Base-by-base conservation (phyloP, 2,888 invertebrate genomes). In the Acanthoscelides obtectus region DNA sequence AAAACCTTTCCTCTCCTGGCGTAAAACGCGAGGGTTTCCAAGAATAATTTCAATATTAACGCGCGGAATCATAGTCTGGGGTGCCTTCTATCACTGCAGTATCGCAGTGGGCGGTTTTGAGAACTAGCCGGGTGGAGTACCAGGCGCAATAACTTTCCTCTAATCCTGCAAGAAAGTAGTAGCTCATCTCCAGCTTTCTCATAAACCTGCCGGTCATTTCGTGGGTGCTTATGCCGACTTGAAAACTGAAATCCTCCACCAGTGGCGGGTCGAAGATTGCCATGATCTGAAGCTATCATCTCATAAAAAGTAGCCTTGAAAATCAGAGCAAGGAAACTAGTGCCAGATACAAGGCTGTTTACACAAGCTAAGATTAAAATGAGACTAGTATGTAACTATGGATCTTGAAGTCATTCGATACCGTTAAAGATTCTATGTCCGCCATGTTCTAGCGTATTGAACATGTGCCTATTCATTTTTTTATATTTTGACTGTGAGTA, bases 131-230 rank as follows among this genome's bases (percentile, higher is more conserved):
- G 17, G 45, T 12, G 45, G 45, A 45, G 45, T 17, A 12, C 12
- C 66, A 66, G 22, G 66, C 66, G 22, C 22, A 66, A 66, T 66
- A 66, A 66, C 22, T 20, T 66, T 66, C 22, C 66, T 66, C 20
- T 20, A 66, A 20, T 66, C 22, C 22, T 6, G 21, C 22, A 2
- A 20, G 66, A 66, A 66, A 66, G 66, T 22, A 66, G 66, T 66
- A 17, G 66, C 66, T 66, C 66, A 66, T 66, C 66, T 22, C 22
- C 22, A 1, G 66, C 4, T 66, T 66, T 66, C 66, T 72, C 67
- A 71, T 72, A 71, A 79, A 77, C 78, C 79, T 77, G 77, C 70
- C 78, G 80, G 80, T 80, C 81, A 80, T 79, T 79, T 78, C 77
- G 74, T 22, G 20, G 22, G 22, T 66, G 21, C 6, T 66, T 20